Conservation (phyloP, 2,113 vertebrate species). For the Eonycteris spelaea region DNA sequence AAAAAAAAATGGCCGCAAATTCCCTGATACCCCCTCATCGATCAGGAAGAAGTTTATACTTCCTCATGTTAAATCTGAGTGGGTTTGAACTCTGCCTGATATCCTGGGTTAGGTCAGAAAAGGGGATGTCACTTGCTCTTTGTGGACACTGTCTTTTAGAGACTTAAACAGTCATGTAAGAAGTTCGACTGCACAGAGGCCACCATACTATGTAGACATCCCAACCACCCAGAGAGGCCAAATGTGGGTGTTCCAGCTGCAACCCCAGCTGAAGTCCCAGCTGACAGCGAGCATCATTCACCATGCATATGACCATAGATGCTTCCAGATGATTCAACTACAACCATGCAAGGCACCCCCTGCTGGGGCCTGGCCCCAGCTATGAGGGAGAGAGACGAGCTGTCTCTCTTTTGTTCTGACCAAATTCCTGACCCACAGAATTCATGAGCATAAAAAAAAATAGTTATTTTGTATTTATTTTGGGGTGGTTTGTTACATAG, state of each 20-base stretch:
- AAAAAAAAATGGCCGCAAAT: not conserved
- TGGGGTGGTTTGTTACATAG: not conserved
- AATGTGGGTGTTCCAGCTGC: accelerated
- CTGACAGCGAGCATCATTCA: not conserved
- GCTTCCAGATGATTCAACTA: not conserved
- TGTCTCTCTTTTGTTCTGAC: not conserved
- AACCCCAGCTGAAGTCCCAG: not conserved
- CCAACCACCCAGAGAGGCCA: not conserved
- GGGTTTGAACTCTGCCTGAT: not conserved
- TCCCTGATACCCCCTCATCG: not conserved
- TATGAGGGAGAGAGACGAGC: not conserved
- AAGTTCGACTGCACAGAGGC: not conserved
- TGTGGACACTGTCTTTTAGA: not conserved
- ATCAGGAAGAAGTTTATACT: not conserved
- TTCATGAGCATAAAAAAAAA: not conserved
- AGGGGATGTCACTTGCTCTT: not conserved
- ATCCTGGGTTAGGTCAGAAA: not conserved
- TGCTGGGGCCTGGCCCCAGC: not conserved
- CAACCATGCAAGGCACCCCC: not conserved
- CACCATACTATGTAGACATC: not conserved
- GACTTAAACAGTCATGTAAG: not conserved
- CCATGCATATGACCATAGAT: no score
- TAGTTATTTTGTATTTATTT: not conserved
- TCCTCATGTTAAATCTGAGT: not conserved
- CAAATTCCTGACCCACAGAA: not conserved